Base-by-base conservation (phyloP, 2,888 invertebrate genomes). In the Tipula confusa region DNA sequence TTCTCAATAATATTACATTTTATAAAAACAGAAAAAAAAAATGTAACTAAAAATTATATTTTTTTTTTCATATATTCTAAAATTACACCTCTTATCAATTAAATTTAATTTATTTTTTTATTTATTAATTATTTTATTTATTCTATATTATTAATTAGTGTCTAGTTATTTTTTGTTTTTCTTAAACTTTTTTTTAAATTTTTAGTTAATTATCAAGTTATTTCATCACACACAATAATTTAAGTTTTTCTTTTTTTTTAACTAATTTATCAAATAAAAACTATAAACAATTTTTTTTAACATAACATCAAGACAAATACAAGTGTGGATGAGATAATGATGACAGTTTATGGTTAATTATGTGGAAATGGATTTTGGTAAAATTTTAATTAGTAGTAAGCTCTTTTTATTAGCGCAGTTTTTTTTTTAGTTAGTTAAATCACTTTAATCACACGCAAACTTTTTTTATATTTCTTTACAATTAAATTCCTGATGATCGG, bases 401-500 rank as follows among this genome's bases (percentile, higher is more conserved):
- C 64, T 64, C 64, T 64, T 64, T 43, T 64, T 64, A 9, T 64
- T 64, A 64, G 64, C 11, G 64, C 64, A 18, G 43, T 43, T 43
- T 43, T 24, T 64, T 9, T 6, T 64, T 64, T 43, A 43, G 43
- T 43, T 64, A 9, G 6, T 1, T 64, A 64, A 64, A 18, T 64
- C 64, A 64, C 64, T 24, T 64, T 64, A 64, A 24, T 64, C 64
- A 64, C 64, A 64, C 64, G 24, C 64, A 24, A 18, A 24, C 11
- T 9, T 24, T 64, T 64, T 80, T 80, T 31, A 80, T 29, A 80
- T 80, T 82, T 82, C 82, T 33, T 82, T 82, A 18, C 82, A 82
- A 82, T 82, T 82, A 36, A 29, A 82, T 82, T 82, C 82, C 6
- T 82, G 82, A 13, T 82, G 82, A 11, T 82, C 82, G 11, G 33